These are phyloP conservation scores for Bos taurus DNA, from an alignment of 2,113 vertebrate species.

Conservation along the genomic window ARS-UCD2.0 NC_037357.1:9192501-9193000, in stretches of 20 bases:
- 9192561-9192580: background rate
- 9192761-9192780: background rate
- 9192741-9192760: background rate
- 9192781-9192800: background rate
- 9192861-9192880: background rate
- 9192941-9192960: background rate
- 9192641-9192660: background rate
- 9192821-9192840: background rate
- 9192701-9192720: background rate
- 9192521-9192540: background rate
- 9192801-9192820: background rate
- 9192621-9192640: background rate
- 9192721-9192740: background rate
- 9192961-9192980: background rate
- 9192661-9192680: background rate
- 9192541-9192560: background rate
- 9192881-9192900: background rate
- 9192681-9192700: background rate
- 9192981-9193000: background rate
- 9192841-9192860: background rate
- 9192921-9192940: background rate
- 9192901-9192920: background rate
- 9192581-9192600: conserved; percentile 26
- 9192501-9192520: background rate
- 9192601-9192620: background rate